Base-by-base conservation (phyloP, 1,140 invertebrate species). In the Caenorhabditis latens region DNA sequence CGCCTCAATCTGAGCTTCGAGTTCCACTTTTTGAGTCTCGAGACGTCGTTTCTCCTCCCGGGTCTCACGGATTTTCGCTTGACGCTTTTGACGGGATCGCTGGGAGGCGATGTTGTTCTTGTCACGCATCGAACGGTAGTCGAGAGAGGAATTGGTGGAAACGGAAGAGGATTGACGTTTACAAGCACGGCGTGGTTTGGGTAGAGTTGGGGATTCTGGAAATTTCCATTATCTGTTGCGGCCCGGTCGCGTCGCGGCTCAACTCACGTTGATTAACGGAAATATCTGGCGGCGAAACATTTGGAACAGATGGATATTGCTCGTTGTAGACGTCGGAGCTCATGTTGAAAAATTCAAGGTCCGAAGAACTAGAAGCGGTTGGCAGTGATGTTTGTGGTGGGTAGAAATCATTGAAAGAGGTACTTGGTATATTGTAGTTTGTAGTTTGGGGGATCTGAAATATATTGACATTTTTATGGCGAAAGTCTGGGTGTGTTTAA, bases 71-170 rank as follows among this genome's bases (percentile, higher is more conserved):
- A 83, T 75, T 50, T 84, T 86, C n/a, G 46, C 48, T 24, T 67
- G 55, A 61, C 85, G 46, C 53, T 86, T 86, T 57, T 63, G 58
- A 48, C 85, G 67, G n/a, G 71, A 83, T 40, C 46, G n/a, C 43
- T 67, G 65, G 21, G 85, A 86, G 7, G 85, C 71, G 7, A 53
- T 14, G 75, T 86, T 86, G 75, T 86, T 86, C 21, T 65, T 82
- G 53, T 86, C 75, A 19, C 85, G 85, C 32, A 58, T 58, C 19
- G 32, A n/a, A 53, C 85, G 85, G 42, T 86, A 86, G 83, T 84
- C 83, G 43, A 40, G 19, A 24, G 46, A 86, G 19, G 85, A 63
- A 42, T 50, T n/a, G 42, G 67, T n/a, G 24, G 57, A 43, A 8
- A n/a, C 57, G 7, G 83, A 84, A 16, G 57, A 65, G 32, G 57